Conservation (phyloP, 2,888 invertebrate species). For the Stenodema calcarata region DNA sequence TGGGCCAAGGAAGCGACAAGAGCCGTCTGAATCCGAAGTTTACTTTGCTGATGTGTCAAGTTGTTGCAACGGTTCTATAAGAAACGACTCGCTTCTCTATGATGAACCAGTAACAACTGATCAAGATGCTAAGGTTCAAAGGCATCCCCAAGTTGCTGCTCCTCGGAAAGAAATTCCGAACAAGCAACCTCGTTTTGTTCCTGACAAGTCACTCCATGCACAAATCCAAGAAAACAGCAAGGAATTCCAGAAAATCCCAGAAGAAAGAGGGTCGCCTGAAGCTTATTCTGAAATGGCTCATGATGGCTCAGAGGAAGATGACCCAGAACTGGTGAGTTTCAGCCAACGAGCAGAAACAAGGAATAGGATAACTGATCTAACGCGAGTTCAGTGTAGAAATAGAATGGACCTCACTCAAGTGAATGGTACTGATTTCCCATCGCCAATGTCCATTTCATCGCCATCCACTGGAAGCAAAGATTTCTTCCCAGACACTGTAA, state of each 20-base stretch:
- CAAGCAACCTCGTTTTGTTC: constrained; percentile 51
- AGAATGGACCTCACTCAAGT: constrained; percentile 51
- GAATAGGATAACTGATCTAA: constrained; percentile 43
- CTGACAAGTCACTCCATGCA: constrained; percentile 39
- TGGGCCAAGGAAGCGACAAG: constrained; percentile 61
- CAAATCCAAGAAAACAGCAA: constrained; percentile 45
- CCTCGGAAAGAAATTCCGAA: constrained; percentile 43
- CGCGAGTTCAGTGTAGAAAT: constrained; percentile 49
- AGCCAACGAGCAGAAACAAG: constrained; percentile 49
- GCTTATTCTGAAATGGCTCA: constrained; percentile 54
- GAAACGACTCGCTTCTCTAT: constrained; percentile 67
- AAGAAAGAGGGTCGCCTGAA: constrained; percentile 54
- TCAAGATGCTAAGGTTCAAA: constrained; percentile 38
- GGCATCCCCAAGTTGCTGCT: not conserved
- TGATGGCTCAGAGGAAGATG: constrained; percentile 56
- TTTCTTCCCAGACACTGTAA: constrained; percentile 51
- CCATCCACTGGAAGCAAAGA: constrained; percentile 53
- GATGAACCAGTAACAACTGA: constrained; percentile 65
- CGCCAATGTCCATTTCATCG: constrained; percentile 55
- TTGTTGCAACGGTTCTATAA: constrained; percentile 77
- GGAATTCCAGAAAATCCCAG: constrained; percentile 54
- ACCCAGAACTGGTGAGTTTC: constrained; percentile 55
- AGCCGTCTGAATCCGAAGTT: constrained; percentile 79
- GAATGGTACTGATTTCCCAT: constrained; percentile 52
- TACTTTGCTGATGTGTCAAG: constrained; percentile 84